Evolutionary conservation across 2,113 vertebrate genomes (phyloP).

Genomic region (Pavo muticus): DNA sequence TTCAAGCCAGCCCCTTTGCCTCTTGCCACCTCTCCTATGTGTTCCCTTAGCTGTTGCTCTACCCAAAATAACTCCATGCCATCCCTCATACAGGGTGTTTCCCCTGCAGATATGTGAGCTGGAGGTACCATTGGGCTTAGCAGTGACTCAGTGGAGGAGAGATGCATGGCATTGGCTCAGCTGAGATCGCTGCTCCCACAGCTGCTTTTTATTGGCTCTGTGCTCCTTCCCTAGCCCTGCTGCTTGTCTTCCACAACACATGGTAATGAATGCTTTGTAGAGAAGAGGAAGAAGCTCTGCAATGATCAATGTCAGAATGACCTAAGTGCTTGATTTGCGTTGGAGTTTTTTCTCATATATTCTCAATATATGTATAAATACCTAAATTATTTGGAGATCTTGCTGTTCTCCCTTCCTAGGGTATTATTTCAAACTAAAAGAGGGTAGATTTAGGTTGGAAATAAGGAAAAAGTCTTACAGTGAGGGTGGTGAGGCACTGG

Average conservation of each 20-base stretch:
- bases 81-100: rapidly evolving
- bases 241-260: background rate
- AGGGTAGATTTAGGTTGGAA: no score
- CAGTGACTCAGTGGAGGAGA: background rate
- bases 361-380: background rate
- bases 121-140: rapidly evolving
- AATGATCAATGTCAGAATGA: background rate
- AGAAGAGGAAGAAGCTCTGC: background rate
- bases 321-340: background rate
- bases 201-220: background rate
- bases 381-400: background rate
- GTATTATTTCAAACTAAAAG: background rate
- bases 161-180: background rate
- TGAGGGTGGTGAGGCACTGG: no score
- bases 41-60: background rate
- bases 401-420: background rate
- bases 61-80: rapidly evolving
- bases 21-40: background rate
- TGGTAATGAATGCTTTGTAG: background rate
- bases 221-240: background rate
- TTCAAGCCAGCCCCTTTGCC: background rate
- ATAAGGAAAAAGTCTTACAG: no score
- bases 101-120: rapidly evolving
- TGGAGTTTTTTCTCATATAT: background rate
- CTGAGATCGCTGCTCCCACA: background rate